Base-by-base conservation (phyloP, 2,797 vertebrate species). In the Antrozous pallidus region DNA sequence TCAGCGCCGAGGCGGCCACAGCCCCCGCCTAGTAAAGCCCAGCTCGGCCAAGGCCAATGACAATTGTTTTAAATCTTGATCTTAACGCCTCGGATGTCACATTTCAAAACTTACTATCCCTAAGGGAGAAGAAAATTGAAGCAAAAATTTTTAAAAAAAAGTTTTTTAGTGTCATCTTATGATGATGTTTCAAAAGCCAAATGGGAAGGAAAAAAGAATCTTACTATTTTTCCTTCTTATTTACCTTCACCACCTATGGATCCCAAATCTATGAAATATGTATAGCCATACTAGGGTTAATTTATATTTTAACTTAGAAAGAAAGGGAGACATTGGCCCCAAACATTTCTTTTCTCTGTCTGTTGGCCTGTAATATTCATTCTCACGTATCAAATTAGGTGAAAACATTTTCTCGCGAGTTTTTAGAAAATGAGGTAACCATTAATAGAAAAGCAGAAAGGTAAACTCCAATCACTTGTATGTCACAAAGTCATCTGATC, bases 211-310 rank as follows among this genome's bases (percentile, higher is more conserved):
- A 20, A 4, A 16, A 26, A 33, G 45, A 58, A 71, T 14, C 70
- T 83, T 90, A 63, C 5, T 75, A 36, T 54, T 73, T 93, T 81
- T 93, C 45, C 65, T 81, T 79, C 4, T 42, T 2, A 38, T 28
- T 92, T 28, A 83, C 70, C 74, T 84, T 75, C n/a, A 85, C 81
- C 54, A 95, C 78, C 47, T 86, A 22, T 79, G 93, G 86, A 28
- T n/a, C n/a, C 36, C 71, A 81, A 93, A 65, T 40, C 47, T 63
- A 51, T 22, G 4, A 70, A 92, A 92, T 56, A 36, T 1, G 26
- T 12, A 83, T 2, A 47, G 54, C 58, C 38, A 42, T 8, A 26
- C 1, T 22, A 65, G 13, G 36, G 3, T 42, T 83, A 28, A 51
- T 40, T 82, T 70, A 36, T 69, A 90, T 36, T 88, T 77, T 73